Evolutionary conservation across 2,113 vertebrate genomes (phyloP), one percentile per base, ranked within the genome.

Genomic region (Naja naja): DNA sequence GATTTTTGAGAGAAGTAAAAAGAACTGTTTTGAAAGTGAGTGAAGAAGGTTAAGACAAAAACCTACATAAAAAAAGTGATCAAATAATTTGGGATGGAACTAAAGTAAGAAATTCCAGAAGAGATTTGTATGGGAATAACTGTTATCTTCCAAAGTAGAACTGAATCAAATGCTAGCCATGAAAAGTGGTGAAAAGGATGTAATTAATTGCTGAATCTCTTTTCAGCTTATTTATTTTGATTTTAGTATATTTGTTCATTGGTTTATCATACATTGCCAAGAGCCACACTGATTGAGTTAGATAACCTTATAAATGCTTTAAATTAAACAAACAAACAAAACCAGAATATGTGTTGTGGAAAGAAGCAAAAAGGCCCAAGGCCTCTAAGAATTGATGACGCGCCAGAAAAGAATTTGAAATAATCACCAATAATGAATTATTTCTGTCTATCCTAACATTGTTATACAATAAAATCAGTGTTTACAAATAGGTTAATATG

Each of bases 401-500:
- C 89, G 25, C 93, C 0, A n/a, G 93, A 95, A 91, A 96, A 93
- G 94, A 95, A 94, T 94, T 94, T 14, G 81, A 95, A 96, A 95
- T 91, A 94, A 89, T 86, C 95, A 74, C 92, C 91, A 95, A 95
- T 95, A 95, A 96, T 95, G 92, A 85, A 94, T 93, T 93, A 96
- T 93, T 95, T 0, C 94, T 60, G 11, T 54, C 90, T 96, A 95
- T 94, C 92, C 95, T 94, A 94, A 95, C 96, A 94, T 56, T 93
- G 92, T 91, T 90, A 94, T 89, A 94, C 94, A 94, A 92, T 92
- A 64, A 8, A 0, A 0, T 9, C 81, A 94, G 95, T 96, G 95
- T 97, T 97, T 96, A 96, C 97, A 95, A 97, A 97, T 94, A 95
- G 96, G 93, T 97, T 95, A 94, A 95, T 97, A 96, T n/a, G 5